Conservation (phyloP, 2,113 vertebrate species). For the Phalacrocorax aristotelis region DNA sequence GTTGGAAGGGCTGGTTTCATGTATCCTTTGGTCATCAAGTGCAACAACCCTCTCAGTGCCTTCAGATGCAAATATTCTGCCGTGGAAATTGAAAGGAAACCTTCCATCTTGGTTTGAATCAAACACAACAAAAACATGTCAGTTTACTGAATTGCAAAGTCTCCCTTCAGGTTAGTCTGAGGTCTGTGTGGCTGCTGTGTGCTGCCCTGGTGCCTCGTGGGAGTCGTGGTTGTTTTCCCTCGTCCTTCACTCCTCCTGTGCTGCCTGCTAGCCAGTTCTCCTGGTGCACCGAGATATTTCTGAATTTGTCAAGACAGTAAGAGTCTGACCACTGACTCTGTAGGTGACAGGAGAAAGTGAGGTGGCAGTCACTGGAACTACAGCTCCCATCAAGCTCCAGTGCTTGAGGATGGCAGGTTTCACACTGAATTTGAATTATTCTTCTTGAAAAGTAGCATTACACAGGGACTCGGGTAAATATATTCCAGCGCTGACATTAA, state of each 20-base stretch:
- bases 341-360: background rate
- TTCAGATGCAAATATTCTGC: background rate
- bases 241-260: background rate
- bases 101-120: background rate
- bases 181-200: background rate
- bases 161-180: background rate
- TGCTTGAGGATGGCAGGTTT: background rate
- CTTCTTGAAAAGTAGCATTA: background rate
- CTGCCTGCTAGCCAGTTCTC: background rate
- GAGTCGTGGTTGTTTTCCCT: background rate
- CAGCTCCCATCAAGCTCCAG: background rate
- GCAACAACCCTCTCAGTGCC: background rate
- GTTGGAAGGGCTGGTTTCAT: background rate
- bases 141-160: background rate
- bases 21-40: background rate
- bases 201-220: accelerated
- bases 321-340: background rate
- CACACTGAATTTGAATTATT: background rate
- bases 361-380: background rate
- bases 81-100: background rate
- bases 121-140: background rate
- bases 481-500: background rate
- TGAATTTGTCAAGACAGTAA: background rate
- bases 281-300: background rate
- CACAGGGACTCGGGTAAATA: background rate